Evolutionary conservation across 2,797 vertebrate genomes (phyloP).

Genomic region (Hemitrygon akajei): DNA sequence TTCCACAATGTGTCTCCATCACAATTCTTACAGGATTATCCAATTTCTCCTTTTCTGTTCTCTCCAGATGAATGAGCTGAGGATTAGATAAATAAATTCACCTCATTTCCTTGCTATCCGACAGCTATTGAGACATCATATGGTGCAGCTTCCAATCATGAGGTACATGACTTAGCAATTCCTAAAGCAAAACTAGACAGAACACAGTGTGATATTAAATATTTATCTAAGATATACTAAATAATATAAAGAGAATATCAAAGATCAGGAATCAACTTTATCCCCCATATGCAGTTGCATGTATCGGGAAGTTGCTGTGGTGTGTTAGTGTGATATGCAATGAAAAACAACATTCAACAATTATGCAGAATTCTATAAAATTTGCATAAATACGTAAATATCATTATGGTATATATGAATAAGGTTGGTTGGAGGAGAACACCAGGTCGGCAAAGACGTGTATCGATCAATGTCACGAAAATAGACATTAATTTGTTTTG

Average conservation of each 20-base stretch:
- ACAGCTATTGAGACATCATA: not conserved
- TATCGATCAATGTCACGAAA: not conserved
- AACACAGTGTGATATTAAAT: not conserved
- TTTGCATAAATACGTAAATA: too few species aligned
- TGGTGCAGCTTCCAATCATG: too few species aligned
- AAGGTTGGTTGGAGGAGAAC: not conserved
- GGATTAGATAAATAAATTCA: not conserved
- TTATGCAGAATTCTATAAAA: too few species aligned
- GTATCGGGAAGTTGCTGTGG: too few species aligned
- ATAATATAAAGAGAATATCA: not conserved
- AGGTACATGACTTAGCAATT: not conserved
- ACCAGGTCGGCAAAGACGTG: not conserved
- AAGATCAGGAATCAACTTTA: too few species aligned
- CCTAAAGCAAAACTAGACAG: not conserved
- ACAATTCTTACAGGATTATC: too few species aligned
- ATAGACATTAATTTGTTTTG: not conserved
- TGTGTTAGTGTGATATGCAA: too few species aligned
- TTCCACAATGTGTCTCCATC: too few species aligned
- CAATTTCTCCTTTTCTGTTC: not conserved
- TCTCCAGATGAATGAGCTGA: not conserved
- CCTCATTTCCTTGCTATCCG: not conserved
- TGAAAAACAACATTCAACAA: too few species aligned
- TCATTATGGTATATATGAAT: too few species aligned
- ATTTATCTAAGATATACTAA: not conserved
- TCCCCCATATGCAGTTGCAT: too few species aligned